Evolutionary conservation across 2,888 invertebrate genomes (phyloP).

Genomic region (Thelaira solivaga): DNA sequence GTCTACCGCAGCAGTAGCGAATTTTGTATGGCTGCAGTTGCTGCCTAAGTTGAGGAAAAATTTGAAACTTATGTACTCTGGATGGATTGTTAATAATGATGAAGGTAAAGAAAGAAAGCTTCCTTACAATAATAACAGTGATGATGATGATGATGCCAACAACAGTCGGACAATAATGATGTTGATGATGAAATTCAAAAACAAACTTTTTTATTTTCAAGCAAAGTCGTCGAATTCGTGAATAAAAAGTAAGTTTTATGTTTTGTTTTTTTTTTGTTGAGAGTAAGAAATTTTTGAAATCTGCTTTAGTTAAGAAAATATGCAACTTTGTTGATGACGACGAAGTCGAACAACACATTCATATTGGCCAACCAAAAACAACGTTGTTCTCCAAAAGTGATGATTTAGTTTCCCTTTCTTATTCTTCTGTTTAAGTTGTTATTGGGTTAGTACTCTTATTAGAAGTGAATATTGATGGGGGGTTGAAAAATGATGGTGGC

Average conservation of each 20-base stretch:
- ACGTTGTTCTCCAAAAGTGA: slow-evolving; percentile 10
- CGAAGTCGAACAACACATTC: slow-evolving; percentile 2
- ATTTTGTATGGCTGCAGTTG: neutral
- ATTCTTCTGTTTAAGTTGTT: neutral
- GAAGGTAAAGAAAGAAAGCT: slow-evolving; percentile 3
- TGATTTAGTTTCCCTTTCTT: slow-evolving; percentile 20
- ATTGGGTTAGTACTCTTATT: neutral
- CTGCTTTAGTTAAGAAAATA: slow-evolving; percentile 19
- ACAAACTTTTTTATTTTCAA: neutral
- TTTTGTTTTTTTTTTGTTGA: no score
- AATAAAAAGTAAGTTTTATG: no score
- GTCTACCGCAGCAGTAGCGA: neutral
- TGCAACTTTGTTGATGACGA: neutral
- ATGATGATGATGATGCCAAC: neutral
- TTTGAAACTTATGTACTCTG: slow-evolving; percentile 12
- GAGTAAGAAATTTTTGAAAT: slow-evolving; percentile 35
- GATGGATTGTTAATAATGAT: slow-evolving; percentile 18
- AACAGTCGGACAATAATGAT: neutral
- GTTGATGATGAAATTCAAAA: slow-evolving; percentile 17
- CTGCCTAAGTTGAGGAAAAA: neutral
- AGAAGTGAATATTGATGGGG: no score
- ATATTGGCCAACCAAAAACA: slow-evolving; percentile 49
- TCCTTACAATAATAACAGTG: neutral
- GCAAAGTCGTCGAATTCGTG: slow-evolving; percentile 24
- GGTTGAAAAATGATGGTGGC: no score